phyloP scores from a whole-genome alignment of 2,888 invertebrate genomes.

The Heliothis peltigera region DNA sequence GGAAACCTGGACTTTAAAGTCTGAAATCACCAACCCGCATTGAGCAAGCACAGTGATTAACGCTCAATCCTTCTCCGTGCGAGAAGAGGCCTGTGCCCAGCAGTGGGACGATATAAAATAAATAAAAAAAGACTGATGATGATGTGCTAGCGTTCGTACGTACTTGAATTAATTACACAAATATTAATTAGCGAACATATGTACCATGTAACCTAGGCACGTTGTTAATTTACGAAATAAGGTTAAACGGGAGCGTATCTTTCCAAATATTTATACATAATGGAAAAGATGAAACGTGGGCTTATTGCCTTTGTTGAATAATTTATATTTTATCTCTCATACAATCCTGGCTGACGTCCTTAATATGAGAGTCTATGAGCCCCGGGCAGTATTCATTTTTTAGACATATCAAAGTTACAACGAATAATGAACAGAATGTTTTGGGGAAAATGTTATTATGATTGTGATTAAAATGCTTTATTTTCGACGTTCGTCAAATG shows the following conservation, averaged over 20 bases:
- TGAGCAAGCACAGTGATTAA: no score
- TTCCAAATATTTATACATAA: constrained; percentile 79
- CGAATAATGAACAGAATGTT: constrained; percentile 61
- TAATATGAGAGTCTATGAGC: constrained; percentile 72
- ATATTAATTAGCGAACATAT: constrained; percentile 56
- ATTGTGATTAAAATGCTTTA: constrained; percentile 45
- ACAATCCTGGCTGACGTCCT: constrained; percentile 68
- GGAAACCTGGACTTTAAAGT: no score
- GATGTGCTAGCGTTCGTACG: no score
- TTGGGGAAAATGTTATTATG: constrained; percentile 46
- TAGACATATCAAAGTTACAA: constrained; percentile 60
- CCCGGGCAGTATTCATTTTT: constrained; percentile 73
- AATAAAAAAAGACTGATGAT: no score
- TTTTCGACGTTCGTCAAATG: constrained; percentile 34
- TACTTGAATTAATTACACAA: constrained; percentile 54
- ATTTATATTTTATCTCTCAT: constrained; percentile 83
- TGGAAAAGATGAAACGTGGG: constrained; percentile 82
- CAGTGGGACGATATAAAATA: no score
- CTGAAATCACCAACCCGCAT: no score
- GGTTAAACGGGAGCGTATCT: constrained; percentile 74
- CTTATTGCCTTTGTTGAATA: constrained; percentile 83
- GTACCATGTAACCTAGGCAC: constrained; percentile 64
- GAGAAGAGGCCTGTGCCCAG: no score
- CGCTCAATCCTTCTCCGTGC: no score
- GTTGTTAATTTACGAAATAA: constrained; percentile 78